Conservation (phyloP, 2,797 vertebrate species). For the Helicolenus hilgendorfi region DNA sequence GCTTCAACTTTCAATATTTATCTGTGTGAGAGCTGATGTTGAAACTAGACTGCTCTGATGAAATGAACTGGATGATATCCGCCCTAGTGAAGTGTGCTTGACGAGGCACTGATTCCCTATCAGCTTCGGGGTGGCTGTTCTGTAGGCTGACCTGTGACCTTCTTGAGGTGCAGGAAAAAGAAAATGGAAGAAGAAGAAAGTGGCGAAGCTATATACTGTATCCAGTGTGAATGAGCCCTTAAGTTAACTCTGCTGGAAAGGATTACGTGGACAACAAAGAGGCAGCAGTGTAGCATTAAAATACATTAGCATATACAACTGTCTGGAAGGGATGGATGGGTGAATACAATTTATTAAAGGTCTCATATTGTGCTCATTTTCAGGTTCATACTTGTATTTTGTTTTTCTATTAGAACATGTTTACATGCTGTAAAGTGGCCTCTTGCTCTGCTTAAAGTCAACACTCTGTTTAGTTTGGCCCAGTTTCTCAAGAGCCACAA, state of each 20-base stretch:
- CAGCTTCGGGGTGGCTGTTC: background rate
- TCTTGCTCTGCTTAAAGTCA: background rate
- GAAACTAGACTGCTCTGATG: background rate
- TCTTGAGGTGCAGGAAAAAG: background rate
- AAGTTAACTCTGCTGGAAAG: background rate
- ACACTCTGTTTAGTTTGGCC: background rate
- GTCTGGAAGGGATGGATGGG: background rate
- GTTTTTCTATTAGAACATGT: too few relatives aligned
- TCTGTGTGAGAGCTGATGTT: constrained; percentile 3
- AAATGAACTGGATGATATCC: background rate
- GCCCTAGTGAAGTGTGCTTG: background rate
- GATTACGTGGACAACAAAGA: background rate
- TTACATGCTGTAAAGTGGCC: too few relatives aligned
- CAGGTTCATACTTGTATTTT: too few relatives aligned
- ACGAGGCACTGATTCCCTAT: background rate
- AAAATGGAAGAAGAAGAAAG: background rate
- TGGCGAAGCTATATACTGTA: background rate
- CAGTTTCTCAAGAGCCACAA: background rate
- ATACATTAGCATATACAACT: background rate
- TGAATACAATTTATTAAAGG: background rate
- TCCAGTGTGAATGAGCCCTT: background rate
- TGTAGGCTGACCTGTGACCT: background rate
- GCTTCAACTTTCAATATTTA: constrained; percentile 7
- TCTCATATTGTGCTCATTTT: too few relatives aligned
- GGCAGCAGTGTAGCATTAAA: background rate